phyloP scores from a whole-genome alignment of 2,888 invertebrate genomes.

The Thereva nobilitata region DNA sequence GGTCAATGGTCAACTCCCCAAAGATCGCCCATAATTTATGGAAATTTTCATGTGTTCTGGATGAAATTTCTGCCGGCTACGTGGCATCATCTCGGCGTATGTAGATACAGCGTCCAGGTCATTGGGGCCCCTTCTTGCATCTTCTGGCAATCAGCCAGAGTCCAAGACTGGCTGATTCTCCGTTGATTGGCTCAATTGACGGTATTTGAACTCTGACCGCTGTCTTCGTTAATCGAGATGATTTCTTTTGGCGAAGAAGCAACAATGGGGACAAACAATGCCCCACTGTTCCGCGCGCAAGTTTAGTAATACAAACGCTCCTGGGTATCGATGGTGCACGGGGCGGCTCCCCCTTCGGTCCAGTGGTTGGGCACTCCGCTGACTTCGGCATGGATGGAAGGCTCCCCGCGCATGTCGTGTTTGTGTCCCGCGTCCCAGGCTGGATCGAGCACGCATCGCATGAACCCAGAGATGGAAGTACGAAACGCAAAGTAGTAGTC shows the following conservation, averaged over 20 bases:
- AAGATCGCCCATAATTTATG: too few relatives aligned
- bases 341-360: too few relatives aligned
- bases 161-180: constrained; percentile 42
- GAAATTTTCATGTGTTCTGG: too few relatives aligned
- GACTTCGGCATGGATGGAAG: not conserved
- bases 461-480: constrained; percentile 39
- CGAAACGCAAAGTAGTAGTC: constrained; percentile 33
- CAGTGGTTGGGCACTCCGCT: too few relatives aligned
- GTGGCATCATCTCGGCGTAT: not conserved
- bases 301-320: constrained; percentile 28
- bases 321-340: constrained; percentile 19
- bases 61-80: too few relatives aligned
- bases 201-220: constrained; percentile 58
- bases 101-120: constrained; percentile 21
- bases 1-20: too few relatives aligned
- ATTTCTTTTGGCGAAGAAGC: constrained; percentile 29
- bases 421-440: not conserved
- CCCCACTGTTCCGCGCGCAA: constrained; percentile 17
- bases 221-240: constrained; percentile 45
- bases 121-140: constrained; percentile 24
- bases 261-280: constrained; percentile 28
- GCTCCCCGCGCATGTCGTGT: not conserved
- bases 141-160: constrained; percentile 6
- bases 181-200: constrained; percentile 59
- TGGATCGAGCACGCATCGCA: constrained; percentile 15